A percentile compares a stretch with the other conserved stretches of the same genome.
Evolutionary conservation across 1,140 invertebrate species (phyloP).

Genomic region (Pachypsylla venusta): DNA sequence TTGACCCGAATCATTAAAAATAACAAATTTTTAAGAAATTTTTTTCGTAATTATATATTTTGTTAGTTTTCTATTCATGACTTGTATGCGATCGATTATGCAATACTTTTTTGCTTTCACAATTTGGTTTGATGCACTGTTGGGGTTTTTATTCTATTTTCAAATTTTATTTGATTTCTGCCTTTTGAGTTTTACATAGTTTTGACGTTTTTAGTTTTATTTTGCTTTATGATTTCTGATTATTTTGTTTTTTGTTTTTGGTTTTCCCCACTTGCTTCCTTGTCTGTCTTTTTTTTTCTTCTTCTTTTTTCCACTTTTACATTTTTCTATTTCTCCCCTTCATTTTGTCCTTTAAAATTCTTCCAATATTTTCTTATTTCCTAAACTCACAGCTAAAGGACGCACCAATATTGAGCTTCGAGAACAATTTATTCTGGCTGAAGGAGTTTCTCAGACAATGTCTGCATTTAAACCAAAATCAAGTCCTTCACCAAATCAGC

Average conservation of each 20-base stretch:
- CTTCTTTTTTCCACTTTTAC: conserved; percentile 9
- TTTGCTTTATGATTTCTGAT: conserved; percentile 33
- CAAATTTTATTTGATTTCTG: conserved; percentile 24
- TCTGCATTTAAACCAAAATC: conserved; percentile 83
- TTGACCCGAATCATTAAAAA: too few species aligned
- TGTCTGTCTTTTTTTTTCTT: conserved; percentile 31
- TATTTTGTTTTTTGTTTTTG: conserved; percentile 33
- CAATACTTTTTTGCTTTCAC: too few species aligned
- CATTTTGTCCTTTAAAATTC: conserved; percentile 30
- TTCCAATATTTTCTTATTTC: conserved; percentile 26
- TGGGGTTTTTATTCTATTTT: too few species aligned
- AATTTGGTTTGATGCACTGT: too few species aligned
- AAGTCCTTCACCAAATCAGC: conserved; percentile 59
- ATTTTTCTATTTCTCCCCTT: conserved; percentile 23
- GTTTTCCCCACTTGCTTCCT: conserved; percentile 28
- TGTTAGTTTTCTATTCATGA: too few species aligned
- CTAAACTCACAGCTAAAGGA: conserved; percentile 70
- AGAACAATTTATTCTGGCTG: conserved; percentile 95
- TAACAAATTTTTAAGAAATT: too few species aligned
- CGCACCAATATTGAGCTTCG: conserved; percentile 97
- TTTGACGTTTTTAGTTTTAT: conserved; percentile 19
- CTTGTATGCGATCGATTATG: too few species aligned
- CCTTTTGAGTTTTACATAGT: conserved; percentile 18
- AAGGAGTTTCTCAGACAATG: conserved; percentile 95
- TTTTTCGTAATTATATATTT: too few species aligned